phyloP scores from a whole-genome alignment of 2,888 invertebrate genomes.

The Pammene aurita region DNA sequence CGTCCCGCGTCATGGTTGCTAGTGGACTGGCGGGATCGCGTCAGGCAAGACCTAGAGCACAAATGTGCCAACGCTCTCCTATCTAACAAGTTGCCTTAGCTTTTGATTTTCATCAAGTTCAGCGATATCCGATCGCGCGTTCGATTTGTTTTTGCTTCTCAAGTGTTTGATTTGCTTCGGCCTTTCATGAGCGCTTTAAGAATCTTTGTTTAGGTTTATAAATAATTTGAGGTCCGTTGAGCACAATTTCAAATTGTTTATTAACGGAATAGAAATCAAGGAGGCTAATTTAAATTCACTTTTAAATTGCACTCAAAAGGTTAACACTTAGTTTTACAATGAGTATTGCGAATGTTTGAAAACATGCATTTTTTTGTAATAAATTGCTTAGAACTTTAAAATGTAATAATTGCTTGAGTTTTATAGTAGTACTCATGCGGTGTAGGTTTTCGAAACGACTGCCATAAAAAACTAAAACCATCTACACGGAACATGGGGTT shows the following conservation, averaged over 20 bases:
- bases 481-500: constrained; percentile 8
- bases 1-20: constrained; percentile 43
- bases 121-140: constrained; percentile 32
- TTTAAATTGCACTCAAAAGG: constrained; percentile 2
- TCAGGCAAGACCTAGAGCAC: constrained; percentile 39
- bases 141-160: constrained; percentile 35
- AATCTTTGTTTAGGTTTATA: constrained; percentile 19
- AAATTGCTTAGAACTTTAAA: not conserved
- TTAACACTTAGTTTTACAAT: not conserved
- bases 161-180: constrained; percentile 30
- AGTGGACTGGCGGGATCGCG: constrained; percentile 40
- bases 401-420: too few relatives aligned
- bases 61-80: constrained; percentile 43
- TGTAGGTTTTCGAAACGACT: not conserved
- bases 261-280: constrained; percentile 17
- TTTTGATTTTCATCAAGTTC: constrained; percentile 41
- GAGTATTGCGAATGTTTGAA: not conserved
- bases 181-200: constrained; percentile 15
- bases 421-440: not conserved
- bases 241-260: constrained; percentile 8
- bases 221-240: constrained; percentile 21
- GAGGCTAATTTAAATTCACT: constrained; percentile 28
- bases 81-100: constrained; percentile 30
- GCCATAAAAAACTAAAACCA: not conserved
- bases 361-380: not conserved